These are phyloP conservation scores for Macrotus californicus DNA, from an alignment of 2,113 vertebrate species.

Conservation along the genomic window DNA sequence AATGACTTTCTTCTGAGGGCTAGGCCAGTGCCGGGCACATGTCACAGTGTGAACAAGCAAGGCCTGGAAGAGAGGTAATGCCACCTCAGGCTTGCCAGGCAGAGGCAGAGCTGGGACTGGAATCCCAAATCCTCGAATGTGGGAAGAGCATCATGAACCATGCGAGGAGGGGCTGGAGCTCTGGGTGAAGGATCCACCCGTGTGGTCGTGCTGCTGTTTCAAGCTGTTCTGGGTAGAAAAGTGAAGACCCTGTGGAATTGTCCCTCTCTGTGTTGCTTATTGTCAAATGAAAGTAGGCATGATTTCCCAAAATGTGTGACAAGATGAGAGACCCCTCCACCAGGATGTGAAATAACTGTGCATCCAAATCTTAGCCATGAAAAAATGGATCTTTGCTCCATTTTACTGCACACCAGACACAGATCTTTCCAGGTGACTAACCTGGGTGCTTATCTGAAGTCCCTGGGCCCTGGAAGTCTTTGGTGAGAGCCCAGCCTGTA, in stretches of 20 bases:
- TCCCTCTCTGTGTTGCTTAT: not conserved
- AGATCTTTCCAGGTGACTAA: not conserved
- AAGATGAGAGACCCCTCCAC: not conserved
- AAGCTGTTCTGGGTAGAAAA: not conserved
- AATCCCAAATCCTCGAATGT: not conserved
- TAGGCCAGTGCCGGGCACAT: not conserved
- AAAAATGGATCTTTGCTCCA: not conserved
- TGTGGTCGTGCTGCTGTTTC: not conserved
- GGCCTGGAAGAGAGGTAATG: not conserved
- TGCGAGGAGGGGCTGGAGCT: rapidly evolving
- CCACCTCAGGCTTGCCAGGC: not conserved
- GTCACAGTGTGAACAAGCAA: not conserved
- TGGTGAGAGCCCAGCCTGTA: not conserved
- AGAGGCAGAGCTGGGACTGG: not conserved
- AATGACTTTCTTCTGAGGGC: not conserved
- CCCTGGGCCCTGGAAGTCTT: not conserved
- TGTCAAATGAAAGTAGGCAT: not conserved
- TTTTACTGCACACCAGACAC: not conserved
- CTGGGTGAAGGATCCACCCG: not conserved
- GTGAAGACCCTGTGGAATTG: not conserved
- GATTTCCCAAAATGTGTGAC: not conserved
- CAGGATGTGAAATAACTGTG: not conserved
- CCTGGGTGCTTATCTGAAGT: not conserved
- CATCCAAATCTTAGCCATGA: not conserved
- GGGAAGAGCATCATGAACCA: rapidly evolving